Percentiles rank a stretch among this genome's conserved stretches.
These are phyloP conservation scores for Salarias fasciatus DNA, from an alignment of 2,797 vertebrate species.

Conservation along the genomic window DNA sequence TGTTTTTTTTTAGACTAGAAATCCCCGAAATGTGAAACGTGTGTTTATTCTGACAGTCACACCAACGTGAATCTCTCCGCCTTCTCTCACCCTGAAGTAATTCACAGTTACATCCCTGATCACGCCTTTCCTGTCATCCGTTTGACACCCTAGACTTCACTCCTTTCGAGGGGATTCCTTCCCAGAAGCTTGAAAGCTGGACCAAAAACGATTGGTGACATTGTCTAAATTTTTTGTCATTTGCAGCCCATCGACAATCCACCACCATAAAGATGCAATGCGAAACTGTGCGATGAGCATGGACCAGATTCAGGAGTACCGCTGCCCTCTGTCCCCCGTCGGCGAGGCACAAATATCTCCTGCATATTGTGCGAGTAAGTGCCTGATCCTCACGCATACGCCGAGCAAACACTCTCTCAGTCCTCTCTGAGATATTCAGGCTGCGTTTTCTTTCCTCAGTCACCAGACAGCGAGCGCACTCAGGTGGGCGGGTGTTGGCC, in stretches of 20 bases:
- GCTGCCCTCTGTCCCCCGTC: conserved; percentile 92
- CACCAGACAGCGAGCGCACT: conserved; percentile 86
- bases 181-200: conserved; percentile 11
- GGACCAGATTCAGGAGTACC: conserved; percentile 97
- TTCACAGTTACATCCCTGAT: conserved; percentile 14
- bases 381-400: conserved; percentile 7
- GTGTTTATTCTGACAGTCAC: conserved; percentile 10
- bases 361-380: conserved; percentile 92
- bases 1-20: conserved; percentile 24
- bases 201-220: conserved; percentile 18
- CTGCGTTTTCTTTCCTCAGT: conserved; percentile 77
- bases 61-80: conserved; percentile 19
- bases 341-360: conserved; percentile 89
- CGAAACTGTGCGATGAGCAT: conserved; percentile 96
- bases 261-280: conserved; percentile 95
- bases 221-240: conserved; percentile 23
- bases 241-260: conserved; percentile 89
- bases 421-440: neutral
- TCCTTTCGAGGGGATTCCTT: conserved; percentile 2
- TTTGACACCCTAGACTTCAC: conserved; percentile 20
- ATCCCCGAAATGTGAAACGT: conserved; percentile 2
- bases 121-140: conserved; percentile 13
- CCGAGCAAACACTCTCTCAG: neutral
- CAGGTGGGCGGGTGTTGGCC: conserved; percentile 76
- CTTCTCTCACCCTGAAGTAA: conserved; percentile 28